phyloP scores from a whole-genome alignment of 2,113 vertebrate genomes.

The Ascaphus truei region DNA sequence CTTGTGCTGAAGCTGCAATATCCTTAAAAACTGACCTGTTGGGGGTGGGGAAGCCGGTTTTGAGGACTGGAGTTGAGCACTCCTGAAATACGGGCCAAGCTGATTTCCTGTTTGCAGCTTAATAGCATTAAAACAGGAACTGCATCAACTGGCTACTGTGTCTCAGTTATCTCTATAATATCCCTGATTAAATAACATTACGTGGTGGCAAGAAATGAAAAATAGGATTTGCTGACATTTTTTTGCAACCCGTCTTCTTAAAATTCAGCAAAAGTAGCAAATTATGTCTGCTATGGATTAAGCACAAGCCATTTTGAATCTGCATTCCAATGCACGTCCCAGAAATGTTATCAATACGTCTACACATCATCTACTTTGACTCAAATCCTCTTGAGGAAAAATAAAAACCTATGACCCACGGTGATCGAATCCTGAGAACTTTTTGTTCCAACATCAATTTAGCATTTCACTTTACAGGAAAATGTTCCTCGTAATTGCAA shows the following conservation, averaged over 20 bases:
- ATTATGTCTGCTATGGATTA: conserved; percentile 60
- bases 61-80: too few species aligned
- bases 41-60: too few species aligned
- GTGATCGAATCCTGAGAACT: conserved; percentile 54
- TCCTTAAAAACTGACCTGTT: too few species aligned
- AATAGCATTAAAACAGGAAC: conserved; percentile 43
- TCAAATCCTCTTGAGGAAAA: conserved; percentile 52
- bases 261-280: conserved; percentile 62
- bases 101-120: conserved; percentile 40
- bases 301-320: conserved; percentile 58
- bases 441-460: conserved; percentile 52
- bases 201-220: conserved; percentile 52
- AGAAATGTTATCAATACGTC: conserved; percentile 68
- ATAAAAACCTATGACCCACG: conserved; percentile 46
- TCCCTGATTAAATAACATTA: conserved; percentile 64
- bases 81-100: conserved; percentile 11
- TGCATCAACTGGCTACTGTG: conserved; percentile 50
- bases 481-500: not conserved
- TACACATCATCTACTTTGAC: conserved; percentile 60
- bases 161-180: conserved; percentile 60
- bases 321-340: conserved; percentile 49
- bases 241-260: conserved; percentile 60
- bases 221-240: conserved; percentile 51
- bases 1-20: too few species aligned
- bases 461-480: conserved; percentile 39